phyloP scores from a whole-genome alignment of 2,113 vertebrate genomes.

The Tragelaphus scriptus region DNA sequence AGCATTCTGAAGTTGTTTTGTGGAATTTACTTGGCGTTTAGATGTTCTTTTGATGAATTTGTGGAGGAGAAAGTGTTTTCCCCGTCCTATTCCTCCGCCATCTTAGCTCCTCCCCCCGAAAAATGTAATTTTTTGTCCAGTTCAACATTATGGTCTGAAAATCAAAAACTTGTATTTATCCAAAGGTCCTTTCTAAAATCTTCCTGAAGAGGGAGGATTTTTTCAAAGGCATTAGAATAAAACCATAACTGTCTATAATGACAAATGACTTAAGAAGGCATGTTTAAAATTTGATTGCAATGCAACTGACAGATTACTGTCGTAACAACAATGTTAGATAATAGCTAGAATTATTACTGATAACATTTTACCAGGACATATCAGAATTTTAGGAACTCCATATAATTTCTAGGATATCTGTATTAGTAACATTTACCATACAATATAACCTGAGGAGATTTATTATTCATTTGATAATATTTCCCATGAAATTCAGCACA shows the following conservation, averaged over 20 bases:
- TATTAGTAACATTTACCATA: neutral
- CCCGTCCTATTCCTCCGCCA: too few relatives aligned
- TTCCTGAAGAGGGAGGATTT: neutral
- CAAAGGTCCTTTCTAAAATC: neutral
- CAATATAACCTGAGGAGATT: neutral
- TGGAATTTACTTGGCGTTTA: too few relatives aligned
- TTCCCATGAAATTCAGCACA: neutral
- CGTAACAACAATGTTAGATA: neutral
- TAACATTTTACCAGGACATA: neutral
- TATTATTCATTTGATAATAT: neutral
- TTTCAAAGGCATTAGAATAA: neutral
- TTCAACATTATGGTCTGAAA: neutral
- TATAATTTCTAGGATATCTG: neutral
- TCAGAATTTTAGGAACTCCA: neutral
- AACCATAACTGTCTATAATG: neutral
- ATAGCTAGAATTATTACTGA: neutral
- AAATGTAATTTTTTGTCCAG: neutral
- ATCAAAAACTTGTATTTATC: neutral
- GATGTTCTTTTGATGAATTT: too few relatives aligned
- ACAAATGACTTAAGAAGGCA: neutral
- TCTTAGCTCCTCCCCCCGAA: neutral
- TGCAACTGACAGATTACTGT: too few relatives aligned
- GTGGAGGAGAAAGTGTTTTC: too few relatives aligned
- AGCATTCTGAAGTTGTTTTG: too few relatives aligned
- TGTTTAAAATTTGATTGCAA: neutral